Evolutionary conservation across 2,797 vertebrate species (phyloP), one percentile per base, ranked within the genome.

Genomic region (Sebastes umbrosus): DNA sequence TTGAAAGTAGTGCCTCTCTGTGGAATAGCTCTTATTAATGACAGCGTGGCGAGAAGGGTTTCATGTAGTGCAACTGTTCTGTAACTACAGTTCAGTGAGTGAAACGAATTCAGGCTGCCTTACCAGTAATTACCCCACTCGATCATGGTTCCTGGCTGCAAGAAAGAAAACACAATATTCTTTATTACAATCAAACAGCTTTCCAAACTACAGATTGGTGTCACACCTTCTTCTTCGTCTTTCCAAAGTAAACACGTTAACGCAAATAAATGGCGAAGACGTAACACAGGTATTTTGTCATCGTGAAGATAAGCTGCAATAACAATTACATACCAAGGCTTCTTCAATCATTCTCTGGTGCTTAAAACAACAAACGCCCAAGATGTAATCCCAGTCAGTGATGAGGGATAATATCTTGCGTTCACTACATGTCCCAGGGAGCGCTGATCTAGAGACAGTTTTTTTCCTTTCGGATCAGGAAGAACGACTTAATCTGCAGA

Each of bases 51-150:
- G 77, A 86, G 81, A 52, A 77, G 69, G 73, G 75, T 76, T 85
- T 86, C 73, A 84, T 80, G 81, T 66, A 81, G 83, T 83, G 76
- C 87, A 87, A 84, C 77, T 67, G 75, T 65, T 89, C 85, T 92
- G 79, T 92, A 90, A 93, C 74, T 88, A 94, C 90, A 92, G 78
- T 57, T 89, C 77, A 84, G 84, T 4, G 27, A 89, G 77, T 86
- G 77, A 88, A 89, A 87, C 86, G 73, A 79, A 88, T 77, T 79
- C 69, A 89, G 78, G 74, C 66, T 29, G 82, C 69, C 97, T 99
- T 95, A 99, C 98, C 99, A 99, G 95, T 99, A 98, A 96, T 99
- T 99, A 74, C 98, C 98, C 99, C 98, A 99, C 90, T 99, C 98
- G 79, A 99, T 99, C 98, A 99, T 99, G 73, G 98, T 99, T 92